Evolutionary conservation across 2,888 invertebrate species (phyloP), one percentile per base, ranked within the genome.

Genomic region (Notodonta dromedarius): DNA sequence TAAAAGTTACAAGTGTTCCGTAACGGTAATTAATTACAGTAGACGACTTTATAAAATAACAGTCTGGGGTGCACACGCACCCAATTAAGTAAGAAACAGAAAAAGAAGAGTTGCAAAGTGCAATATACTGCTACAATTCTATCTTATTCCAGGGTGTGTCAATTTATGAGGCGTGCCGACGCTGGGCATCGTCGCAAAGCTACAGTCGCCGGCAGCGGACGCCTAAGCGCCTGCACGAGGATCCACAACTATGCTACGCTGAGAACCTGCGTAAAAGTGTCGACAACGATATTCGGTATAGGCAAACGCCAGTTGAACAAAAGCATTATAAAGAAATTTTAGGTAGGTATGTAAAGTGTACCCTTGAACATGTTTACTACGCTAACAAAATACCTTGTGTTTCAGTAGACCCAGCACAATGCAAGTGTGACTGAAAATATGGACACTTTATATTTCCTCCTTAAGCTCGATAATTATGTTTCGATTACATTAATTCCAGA

Each of bases 261-360:
- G 94, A 95, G 56, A 91, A 94, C 61, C 83, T 94, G 65, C 93
- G 96, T 66, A 94, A 94, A 78, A 94, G 94, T 66, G 94, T 97
- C 13, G 96, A 96, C 76, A 96, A 96, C 83, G 95, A 95, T 74
- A 92, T 96, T 66, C 91, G 96, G 42, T 96, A 96, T 82, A 94
- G 95, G 70, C 94, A 94, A 58, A 92, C 94, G 32, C 91, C 94
- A 60, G 90, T 85, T 24, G 93, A 95, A 65, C 94, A 95, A 74
- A 87, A 90, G 63, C 84, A 86, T 58, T 96, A 96, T 77, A 95
- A 95, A 78, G 88, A 94, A 14, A 16, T 50, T 50, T 50, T 50
- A 50, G 50, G 50, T 50, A 48, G 4, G 2, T 12, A 46, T 46
- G n/a, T n/a, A 4, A 13, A 42, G 4, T 9, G 9, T 42, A 42